phyloP scores from a whole-genome alignment of 2,113 vertebrate species.

The Canis aureus region DNA sequence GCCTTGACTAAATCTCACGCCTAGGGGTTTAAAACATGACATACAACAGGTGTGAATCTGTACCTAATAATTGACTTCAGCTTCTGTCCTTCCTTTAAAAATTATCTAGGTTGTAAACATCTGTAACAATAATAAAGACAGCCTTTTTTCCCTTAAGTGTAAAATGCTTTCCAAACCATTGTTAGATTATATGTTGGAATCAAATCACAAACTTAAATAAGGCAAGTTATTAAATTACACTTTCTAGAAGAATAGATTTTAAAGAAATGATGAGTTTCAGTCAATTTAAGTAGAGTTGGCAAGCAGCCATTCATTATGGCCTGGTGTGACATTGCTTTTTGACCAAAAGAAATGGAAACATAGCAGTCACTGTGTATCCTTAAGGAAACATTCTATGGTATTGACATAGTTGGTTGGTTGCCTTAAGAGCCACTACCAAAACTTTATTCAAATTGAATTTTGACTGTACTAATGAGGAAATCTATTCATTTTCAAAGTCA shows the following conservation, averaged over 20 bases:
- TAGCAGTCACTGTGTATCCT: neutral
- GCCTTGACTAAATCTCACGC: slow-evolving; percentile 73
- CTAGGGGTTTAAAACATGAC: slow-evolving; percentile 68
- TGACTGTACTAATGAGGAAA: slow-evolving; percentile 61
- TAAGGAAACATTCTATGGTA: slow-evolving; percentile 63
- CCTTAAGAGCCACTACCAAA: slow-evolving; percentile 41
- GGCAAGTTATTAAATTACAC: slow-evolving; percentile 72
- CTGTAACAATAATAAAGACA: slow-evolving; percentile 63
- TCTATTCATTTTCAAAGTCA: neutral
- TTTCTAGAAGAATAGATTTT: slow-evolving; percentile 60
- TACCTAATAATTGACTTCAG: slow-evolving; percentile 64
- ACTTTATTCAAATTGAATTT: slow-evolving; percentile 48
- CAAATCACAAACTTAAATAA: slow-evolving; percentile 58
- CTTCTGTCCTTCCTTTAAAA: slow-evolving; percentile 68
- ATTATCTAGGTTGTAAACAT: slow-evolving; percentile 45
- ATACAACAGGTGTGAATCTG: slow-evolving; percentile 74
- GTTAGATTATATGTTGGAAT: slow-evolving; percentile 66
- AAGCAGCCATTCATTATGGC: slow-evolving; percentile 47
- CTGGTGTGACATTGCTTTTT: slow-evolving; percentile 69
- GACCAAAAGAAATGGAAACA: slow-evolving; percentile 59
- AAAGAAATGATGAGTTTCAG: slow-evolving; percentile 68
- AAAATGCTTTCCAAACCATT: slow-evolving; percentile 55
- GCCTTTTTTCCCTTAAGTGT: slow-evolving; percentile 7
- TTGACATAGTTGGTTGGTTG: slow-evolving; percentile 56
- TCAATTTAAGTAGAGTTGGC: slow-evolving; percentile 58